Evolutionary conservation across 1,140 invertebrate species (phyloP).

Genomic region (Subanguina moxae): DNA sequence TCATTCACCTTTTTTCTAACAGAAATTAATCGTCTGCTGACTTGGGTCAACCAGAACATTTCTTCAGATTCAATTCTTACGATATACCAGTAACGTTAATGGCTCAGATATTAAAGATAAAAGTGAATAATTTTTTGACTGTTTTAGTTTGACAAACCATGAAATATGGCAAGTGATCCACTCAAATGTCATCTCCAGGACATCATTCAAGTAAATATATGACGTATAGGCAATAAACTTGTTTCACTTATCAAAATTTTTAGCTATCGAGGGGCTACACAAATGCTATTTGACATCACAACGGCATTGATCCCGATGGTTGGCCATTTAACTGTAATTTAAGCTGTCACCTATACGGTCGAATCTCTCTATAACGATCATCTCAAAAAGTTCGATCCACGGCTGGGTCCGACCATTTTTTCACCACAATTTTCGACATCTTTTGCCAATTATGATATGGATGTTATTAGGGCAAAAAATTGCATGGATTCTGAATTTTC

Average conservation of each 20-base stretch:
- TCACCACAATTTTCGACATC: no score
- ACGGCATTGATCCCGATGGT: background rate
- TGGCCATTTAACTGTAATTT: no score
- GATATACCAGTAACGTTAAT: slow-evolving; percentile 16
- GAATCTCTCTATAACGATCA: no score
- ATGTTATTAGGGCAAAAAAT: no score
- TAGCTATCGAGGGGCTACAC: slow-evolving; percentile 38
- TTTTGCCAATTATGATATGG: no score
- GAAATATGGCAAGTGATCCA: slow-evolving; percentile 37
- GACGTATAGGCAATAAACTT: background rate
- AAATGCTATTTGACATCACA: slow-evolving; percentile 39
- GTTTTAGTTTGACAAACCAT: slow-evolving; percentile 30
- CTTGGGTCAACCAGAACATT: slow-evolving; percentile 31
- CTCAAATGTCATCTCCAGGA: slow-evolving; percentile 20
- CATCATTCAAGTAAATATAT: slow-evolving; percentile 31
- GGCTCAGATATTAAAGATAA: no score
- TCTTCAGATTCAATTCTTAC: slow-evolving; percentile 38
- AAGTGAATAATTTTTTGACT: no score
- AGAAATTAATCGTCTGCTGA: slow-evolving; percentile 24
- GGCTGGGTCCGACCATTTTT: no score
- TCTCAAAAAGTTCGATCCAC: no score
- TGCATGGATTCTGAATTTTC: no score
- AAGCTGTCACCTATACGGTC: no score
- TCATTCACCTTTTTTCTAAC: slow-evolving; percentile 31
- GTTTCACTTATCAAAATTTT: background rate